Evolutionary conservation across 1,140 invertebrate genomes (phyloP).

Genomic region (Acromyrmex echinatior): DNA sequence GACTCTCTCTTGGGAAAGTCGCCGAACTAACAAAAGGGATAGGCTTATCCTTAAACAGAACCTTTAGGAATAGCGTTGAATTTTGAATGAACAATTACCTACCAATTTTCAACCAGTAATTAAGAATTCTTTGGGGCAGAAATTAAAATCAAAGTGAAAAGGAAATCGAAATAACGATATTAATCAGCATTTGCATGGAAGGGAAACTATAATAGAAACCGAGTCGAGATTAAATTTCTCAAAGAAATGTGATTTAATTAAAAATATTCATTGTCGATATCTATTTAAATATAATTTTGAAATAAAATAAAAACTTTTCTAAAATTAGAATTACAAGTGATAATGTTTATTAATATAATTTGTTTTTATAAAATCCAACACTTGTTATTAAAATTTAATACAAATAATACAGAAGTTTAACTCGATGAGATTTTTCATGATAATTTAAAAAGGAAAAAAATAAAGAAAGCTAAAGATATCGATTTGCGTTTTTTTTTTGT

Average conservation of each 20-base stretch:
- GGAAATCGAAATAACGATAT: conserved; percentile 9
- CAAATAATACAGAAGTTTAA: neutral
- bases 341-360: neutral
- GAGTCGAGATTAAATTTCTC: conserved; percentile 27
- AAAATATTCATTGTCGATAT: conserved; percentile 20
- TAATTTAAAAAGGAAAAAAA: neutral
- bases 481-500: neutral
- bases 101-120: conserved; percentile 17
- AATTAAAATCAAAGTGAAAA: neutral
- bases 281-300: conserved; percentile 14
- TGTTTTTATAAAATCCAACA: neutral
- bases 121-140: neutral
- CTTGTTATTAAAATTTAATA: neutral
- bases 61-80: neutral
- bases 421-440: neutral
- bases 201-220: neutral
- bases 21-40: neutral
- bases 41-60: neutral
- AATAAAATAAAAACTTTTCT: neutral
- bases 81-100: neutral
- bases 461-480: neutral
- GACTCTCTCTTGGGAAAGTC: neutral
- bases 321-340: neutral
- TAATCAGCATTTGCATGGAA: conserved; percentile 25
- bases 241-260: neutral